Evolutionary conservation across 2,888 invertebrate species (phyloP), one percentile per base, ranked within the genome.

Genomic region (Drosophila setosimentum): DNA sequence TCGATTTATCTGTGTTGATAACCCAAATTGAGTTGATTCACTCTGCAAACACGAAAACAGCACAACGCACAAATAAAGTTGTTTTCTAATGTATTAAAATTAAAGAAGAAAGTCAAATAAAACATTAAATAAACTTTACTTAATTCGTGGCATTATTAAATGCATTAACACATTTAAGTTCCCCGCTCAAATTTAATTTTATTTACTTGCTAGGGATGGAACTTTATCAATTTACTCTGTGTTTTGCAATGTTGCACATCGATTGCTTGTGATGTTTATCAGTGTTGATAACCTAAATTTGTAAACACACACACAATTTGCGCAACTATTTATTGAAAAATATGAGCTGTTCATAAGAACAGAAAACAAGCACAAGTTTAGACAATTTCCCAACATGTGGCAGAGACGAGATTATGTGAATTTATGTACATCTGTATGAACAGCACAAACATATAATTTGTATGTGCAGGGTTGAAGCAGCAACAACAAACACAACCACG

Each of bases 391-490:
- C 42, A n/a, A 30, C 29, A 21, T 30, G 29, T 57, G 57, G 10
- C n/a, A 16, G n/a, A 24, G 27, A 24, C n/a, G 18, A 18, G 33
- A 8, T 35, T 33, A 24, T 33, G 33, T 29, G 37, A 18, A 55
- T n/a, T 7, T 51, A 30, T 29, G 5, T 37, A 27, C 2, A 58
- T 35, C 27, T 35, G n/a, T 48, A 30, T 27, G 21, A 59, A 69
- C 58, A 73, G 51, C 49, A 69, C 58, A 78, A 49, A 35, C 42
- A 49, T 58, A 45, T 13, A 24, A 40, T n/a, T 55, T 62, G 45
- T 35, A 49, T 71, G 58, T 54, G 71, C 50, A 78, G 66, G 70
- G 79, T 67, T 77, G 70, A 66, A 51, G 55, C 35, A 76, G 48
- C 50, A 61, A 57, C 40, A 51, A 60, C 58, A 51, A n/a, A n/a